Base-by-base conservation (phyloP, 1,140 invertebrate genomes). In the Caenorhabditis latens region DNA sequence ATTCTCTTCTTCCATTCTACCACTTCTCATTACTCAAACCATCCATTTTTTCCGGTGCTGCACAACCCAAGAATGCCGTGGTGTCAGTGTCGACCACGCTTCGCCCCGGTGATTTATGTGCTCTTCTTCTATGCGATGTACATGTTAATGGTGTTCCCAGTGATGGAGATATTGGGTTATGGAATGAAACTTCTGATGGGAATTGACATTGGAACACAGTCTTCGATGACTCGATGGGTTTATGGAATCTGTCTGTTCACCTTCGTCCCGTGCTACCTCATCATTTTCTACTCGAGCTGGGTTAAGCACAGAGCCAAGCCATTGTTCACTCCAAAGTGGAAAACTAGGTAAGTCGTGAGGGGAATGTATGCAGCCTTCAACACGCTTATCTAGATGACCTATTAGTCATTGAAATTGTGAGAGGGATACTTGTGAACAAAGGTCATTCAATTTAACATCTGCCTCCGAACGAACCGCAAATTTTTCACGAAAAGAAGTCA, bases 301-400 rank as follows among this genome's bases (percentile, higher is more conserved):
- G 11, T 11, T 7, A 75, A 75, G n/a, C 67, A 48, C n/a, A 42
- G 67, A 8, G 67, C 67, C 42, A 75, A 75, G 42, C 42, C 42
- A 4, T 46, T 75, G 67, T 75, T 75, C 43, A 48, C 43, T 14
- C 67, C 67, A 46, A 75, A 75, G 19, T 75, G 67, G 67, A 75
- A 75, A 75, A 75, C 40, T n/a, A 21, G 42, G 63, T 67, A 13
- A 4, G 19, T 61, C n/a, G 11, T 55, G 53, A 55, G 58, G 21
- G 4, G 57, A 61, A 61, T 8, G 19, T 61, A 61, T 32, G 32
- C 32, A 32, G 32, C 32, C 32, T 32, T 32, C 32, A 32, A 2
- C 32, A 32, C 32, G 32, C 32, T 32, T 32, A 32, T 53, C 50
- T 53, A 53, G 50, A 53, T 53, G 11, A 32, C 32, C 32, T 32